phyloP scores from a whole-genome alignment of 92 coral and sea anemone genomes.

The Pocillopora meandrina region DNA sequence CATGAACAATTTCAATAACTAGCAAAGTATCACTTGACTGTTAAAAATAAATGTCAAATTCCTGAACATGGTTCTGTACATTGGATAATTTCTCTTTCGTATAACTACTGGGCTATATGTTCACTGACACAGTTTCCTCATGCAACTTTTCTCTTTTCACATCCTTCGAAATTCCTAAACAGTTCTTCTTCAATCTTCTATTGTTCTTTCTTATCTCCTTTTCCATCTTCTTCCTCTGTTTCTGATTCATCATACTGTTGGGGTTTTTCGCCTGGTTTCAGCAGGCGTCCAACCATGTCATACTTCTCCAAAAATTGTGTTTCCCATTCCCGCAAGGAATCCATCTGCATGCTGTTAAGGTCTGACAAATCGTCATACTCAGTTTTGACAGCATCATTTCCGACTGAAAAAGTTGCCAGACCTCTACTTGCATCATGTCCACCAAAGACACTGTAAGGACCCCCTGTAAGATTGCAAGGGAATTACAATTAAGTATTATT shows the following conservation, averaged over 20 bases:
- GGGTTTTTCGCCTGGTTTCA: constrained; percentile 94
- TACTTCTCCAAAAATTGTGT: constrained; percentile 94
- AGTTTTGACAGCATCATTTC: constrained; percentile 85
- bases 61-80: not conserved
- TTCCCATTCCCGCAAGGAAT: constrained; percentile 96
- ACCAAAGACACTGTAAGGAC: constrained; percentile 93
- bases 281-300: constrained; percentile 86
- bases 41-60: constrained; percentile 22
- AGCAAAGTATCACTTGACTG: not conserved
- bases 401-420: constrained; percentile 93
- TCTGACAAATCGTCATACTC: constrained; percentile 96
- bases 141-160: not conserved
- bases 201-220: constrained; percentile 70
- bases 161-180: not conserved
- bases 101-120: not conserved
- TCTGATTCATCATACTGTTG: constrained; percentile 96
- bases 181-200: constrained; percentile 15
- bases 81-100: not conserved
- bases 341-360: constrained; percentile 97
- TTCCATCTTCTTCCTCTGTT: constrained; percentile 94
- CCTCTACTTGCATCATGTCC: constrained; percentile 99
- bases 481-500: not conserved
- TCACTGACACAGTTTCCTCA: not conserved
- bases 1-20: not conserved
- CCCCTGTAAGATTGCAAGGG: constrained; percentile 59